Evolutionary conservation across 2,888 invertebrate species (phyloP).

Genomic region (Platycnemis pennipes): DNA sequence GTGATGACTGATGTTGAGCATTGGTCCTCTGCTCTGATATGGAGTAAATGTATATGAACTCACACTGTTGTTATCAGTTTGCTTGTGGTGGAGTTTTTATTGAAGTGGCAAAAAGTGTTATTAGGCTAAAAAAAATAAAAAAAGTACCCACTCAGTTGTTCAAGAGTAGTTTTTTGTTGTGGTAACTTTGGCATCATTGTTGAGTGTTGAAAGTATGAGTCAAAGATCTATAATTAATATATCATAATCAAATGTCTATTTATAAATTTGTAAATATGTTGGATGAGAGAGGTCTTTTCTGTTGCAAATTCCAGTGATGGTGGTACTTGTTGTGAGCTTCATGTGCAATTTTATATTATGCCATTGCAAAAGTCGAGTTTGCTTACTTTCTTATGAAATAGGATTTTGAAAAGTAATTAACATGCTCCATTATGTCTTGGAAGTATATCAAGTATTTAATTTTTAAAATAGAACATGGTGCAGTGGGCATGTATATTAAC

Average conservation of each 20-base stretch:
- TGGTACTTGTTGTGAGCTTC: constrained; percentile 58
- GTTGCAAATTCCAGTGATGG: constrained; percentile 59
- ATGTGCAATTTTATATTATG: constrained; percentile 64
- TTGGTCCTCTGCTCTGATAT: background rate
- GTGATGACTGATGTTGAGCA: constrained; percentile 45
- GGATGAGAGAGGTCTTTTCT: constrained; percentile 63
- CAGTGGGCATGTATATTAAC: constrained; percentile 38
- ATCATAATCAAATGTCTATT: constrained; percentile 65
- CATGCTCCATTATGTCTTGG: constrained; percentile 42
- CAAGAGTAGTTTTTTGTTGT: constrained; percentile 56
- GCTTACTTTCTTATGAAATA: constrained; percentile 46
- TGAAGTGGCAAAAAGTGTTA: constrained; percentile 6
- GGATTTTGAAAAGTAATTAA: constrained; percentile 46
- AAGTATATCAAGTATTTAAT: constrained; percentile 25
- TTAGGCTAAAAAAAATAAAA: constrained; percentile 47
- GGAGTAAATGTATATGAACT: constrained; percentile 23
- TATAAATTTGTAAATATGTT: constrained; percentile 64
- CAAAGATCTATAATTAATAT: constrained; percentile 61
- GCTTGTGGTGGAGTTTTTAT: constrained; percentile 44
- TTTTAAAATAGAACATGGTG: constrained; percentile 10
- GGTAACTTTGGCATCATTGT: constrained; percentile 53
- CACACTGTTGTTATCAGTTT: constrained; percentile 52
- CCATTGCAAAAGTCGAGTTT: constrained; percentile 60
- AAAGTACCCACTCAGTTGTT: constrained; percentile 25
- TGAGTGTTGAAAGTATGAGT: constrained; percentile 58